Conservation (phyloP, 1,140 invertebrate genomes). For the Palaemon carinicauda region DNA sequence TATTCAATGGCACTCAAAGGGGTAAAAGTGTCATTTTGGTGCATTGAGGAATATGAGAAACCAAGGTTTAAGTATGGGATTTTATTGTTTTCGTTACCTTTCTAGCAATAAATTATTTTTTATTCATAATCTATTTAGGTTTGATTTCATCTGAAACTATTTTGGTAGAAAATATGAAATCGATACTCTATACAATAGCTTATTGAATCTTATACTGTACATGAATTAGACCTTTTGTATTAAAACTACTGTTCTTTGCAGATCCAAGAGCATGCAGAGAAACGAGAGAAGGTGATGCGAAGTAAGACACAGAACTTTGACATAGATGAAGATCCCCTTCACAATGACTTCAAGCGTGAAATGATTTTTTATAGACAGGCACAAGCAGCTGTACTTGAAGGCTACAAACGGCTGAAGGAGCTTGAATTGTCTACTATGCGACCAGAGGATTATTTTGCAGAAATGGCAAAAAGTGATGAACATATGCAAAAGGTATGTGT, state of each 20-base stretch:
- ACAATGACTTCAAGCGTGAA: constrained; percentile 95
- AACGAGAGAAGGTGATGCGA: constrained; percentile 72
- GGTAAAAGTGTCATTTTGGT: too few relatives aligned
- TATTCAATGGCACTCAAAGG: too few relatives aligned
- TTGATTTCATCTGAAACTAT: too few relatives aligned
- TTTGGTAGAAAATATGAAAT: too few relatives aligned
- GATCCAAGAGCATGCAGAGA: constrained; percentile 65
- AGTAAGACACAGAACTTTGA: constrained; percentile 68
- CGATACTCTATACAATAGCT: too few relatives aligned
- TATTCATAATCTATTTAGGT: too few relatives aligned
- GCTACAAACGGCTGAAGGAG: constrained; percentile 77
- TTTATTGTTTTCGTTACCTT: too few relatives aligned
- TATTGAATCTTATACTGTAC: too few relatives aligned
- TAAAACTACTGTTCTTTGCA: constrained; percentile 60
- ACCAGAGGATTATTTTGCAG: constrained; percentile 97
- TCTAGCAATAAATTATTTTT: too few relatives aligned
- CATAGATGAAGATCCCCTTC: constrained; percentile 75
- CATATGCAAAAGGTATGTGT: constrained; percentile 91
- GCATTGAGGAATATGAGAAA: too few relatives aligned
- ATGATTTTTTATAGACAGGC: constrained; percentile 91
- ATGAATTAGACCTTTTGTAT: too few relatives aligned
- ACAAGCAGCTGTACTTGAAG: constrained; percentile 78
- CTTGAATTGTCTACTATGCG: constrained; percentile 80
- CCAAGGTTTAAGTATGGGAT: too few relatives aligned
- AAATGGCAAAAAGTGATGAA: constrained; percentile 97